A percentile compares a stretch with the other conserved stretches of the same genome.
These are phyloP conservation scores for Microtus pennsylvanicus DNA, from an alignment of 2,113 vertebrate genomes.

Conservation along the genomic window DNA sequence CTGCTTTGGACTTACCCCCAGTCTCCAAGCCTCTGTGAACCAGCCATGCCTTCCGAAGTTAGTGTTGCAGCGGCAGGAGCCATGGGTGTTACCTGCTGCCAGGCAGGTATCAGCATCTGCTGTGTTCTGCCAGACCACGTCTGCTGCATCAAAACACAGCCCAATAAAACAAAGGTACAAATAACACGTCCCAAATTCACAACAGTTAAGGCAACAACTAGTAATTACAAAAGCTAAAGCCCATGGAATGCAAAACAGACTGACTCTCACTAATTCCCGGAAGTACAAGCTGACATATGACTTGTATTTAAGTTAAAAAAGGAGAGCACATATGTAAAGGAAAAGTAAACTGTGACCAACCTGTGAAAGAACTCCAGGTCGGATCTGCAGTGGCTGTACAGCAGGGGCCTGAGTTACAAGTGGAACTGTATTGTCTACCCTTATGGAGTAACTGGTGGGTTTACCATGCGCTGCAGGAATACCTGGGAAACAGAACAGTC, in stretches of 20 bases:
- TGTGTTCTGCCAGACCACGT: conserved; percentile 95
- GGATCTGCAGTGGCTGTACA: conserved; percentile 95
- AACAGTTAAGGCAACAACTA: neutral
- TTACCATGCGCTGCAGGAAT: conserved; percentile 94
- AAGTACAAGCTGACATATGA: neutral
- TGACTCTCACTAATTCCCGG: conserved; percentile 7
- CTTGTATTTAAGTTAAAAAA: neutral
- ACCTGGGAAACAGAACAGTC: conserved; percentile 85
- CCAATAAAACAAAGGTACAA: neutral
- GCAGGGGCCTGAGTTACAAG: conserved; percentile 95
- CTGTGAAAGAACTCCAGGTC: conserved; percentile 96
- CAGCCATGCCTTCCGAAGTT: conserved; percentile 94
- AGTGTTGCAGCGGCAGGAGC: conserved; percentile 91
- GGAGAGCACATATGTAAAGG: neutral
- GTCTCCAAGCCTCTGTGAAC: conserved; percentile 95
- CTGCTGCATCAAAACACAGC: conserved; percentile 81
- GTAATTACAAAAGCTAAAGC: conserved; percentile 49
- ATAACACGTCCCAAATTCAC: neutral
- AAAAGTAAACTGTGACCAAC: conserved; percentile 82
- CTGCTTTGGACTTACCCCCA: conserved; percentile 92
- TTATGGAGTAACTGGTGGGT: conserved; percentile 93
- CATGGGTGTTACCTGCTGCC: conserved; percentile 95
- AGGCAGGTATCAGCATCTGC: conserved; percentile 96
- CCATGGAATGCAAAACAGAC: neutral
- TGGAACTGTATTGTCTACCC: conserved; percentile 95